Evolutionary conservation across 2,888 invertebrate species (phyloP).

Genomic region (Yponomeuta evonymella): DNA sequence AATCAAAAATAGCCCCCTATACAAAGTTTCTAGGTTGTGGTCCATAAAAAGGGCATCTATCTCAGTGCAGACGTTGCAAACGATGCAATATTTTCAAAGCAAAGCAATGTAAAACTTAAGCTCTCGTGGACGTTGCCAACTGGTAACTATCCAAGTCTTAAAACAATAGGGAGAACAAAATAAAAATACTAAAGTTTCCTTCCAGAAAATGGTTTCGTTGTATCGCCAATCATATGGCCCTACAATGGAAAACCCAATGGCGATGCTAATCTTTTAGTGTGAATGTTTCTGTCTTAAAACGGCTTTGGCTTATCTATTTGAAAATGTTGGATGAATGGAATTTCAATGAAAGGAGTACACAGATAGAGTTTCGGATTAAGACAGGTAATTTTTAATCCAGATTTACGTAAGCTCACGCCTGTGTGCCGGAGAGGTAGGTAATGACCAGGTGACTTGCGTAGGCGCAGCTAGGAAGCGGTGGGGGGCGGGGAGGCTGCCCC

Average conservation of each 20-base stretch:
- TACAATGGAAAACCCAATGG: too few relatives aligned
- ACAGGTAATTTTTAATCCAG: too few relatives aligned
- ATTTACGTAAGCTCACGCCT: too few relatives aligned
- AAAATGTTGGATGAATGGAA: too few relatives aligned
- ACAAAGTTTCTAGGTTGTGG: not conserved
- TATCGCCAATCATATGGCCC: too few relatives aligned
- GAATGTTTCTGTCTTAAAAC: not conserved
- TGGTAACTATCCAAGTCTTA: conserved; percentile 16
- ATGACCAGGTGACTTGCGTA: too few relatives aligned
- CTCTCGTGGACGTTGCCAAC: conserved; percentile 15
- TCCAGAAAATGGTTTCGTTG: not conserved
- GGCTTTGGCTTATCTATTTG: too few relatives aligned
- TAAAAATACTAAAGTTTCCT: conserved; percentile 10
- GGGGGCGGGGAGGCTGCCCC: too few relatives aligned
- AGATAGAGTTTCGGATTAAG: too few relatives aligned
- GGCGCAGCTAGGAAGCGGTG: too few relatives aligned
- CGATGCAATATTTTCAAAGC: conserved; percentile 15
- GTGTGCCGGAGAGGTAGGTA: too few relatives aligned
- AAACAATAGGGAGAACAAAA: conserved; percentile 14
- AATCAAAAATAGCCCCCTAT: not conserved
- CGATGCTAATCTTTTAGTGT: not conserved
- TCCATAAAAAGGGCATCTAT: conserved; percentile 12
- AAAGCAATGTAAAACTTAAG: conserved; percentile 16
- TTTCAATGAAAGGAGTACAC: too few relatives aligned
- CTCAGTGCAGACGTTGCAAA: conserved; percentile 9